These are phyloP conservation scores for Leuctra nigra DNA, from an alignment of 2,888 invertebrate genomes.

Conservation along the genomic window DNA sequence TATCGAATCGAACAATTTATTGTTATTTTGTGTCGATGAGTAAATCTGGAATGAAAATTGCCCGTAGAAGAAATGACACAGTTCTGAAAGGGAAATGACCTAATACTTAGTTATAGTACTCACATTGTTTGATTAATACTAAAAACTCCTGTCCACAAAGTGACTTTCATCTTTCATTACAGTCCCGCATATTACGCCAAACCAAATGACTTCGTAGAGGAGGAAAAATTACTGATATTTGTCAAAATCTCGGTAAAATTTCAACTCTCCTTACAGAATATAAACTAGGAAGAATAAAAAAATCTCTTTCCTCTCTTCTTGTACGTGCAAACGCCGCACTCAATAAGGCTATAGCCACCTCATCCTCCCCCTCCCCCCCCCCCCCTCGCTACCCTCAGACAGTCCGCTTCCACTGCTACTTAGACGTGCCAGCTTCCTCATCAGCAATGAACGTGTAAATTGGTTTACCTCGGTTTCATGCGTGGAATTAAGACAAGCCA, in stretches of 20 bases:
- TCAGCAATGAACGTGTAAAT: conserved; percentile 19
- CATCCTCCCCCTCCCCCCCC: conserved; percentile 2
- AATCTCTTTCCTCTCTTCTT: not conserved
- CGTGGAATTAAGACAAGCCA: conserved; percentile 1
- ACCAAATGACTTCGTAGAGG: too few species aligned
- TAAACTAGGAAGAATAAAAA: not conserved
- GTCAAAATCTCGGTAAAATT: conserved; percentile 2
- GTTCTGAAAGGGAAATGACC: too few species aligned
- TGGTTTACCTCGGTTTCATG: conserved; percentile 12
- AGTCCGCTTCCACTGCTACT: not conserved
- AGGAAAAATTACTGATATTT: conserved; percentile 1
- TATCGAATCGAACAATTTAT: too few species aligned
- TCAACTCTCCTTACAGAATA: not conserved
- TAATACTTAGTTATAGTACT: too few species aligned
- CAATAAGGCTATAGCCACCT: not conserved
- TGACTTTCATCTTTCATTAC: too few species aligned
- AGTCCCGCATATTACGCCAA: too few species aligned
- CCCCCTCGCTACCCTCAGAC: not conserved
- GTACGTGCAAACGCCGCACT: too few species aligned
- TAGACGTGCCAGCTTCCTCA: conserved; percentile 2
- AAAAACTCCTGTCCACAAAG: too few species aligned
- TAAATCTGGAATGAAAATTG: too few species aligned
- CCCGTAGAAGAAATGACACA: too few species aligned
- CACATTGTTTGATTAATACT: too few species aligned
- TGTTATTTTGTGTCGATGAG: too few species aligned